These are phyloP conservation scores for Aphrophora alni DNA, from an alignment of 2,888 invertebrate genomes.

Conservation along the genomic window DNA sequence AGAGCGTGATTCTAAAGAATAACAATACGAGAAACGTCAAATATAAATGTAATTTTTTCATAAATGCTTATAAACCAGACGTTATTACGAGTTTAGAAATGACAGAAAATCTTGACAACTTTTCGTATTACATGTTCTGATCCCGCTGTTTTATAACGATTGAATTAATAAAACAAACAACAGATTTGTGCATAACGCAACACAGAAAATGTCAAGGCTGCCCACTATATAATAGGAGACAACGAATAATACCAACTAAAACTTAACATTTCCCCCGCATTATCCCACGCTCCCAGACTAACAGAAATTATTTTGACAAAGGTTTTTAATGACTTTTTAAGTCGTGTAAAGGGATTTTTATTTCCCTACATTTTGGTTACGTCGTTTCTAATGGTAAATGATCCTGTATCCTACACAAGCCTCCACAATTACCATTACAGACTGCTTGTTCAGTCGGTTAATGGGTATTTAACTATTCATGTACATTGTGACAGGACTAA, in stretches of 20 bases:
- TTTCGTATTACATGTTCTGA: no score
- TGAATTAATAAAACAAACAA: neutral
- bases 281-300: neutral
- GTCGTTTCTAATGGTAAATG: neutral
- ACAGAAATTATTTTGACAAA: neutral
- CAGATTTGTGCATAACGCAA: neutral
- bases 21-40: neutral
- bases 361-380: neutral
- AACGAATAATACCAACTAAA: neutral
- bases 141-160: neutral
- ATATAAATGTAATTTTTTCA: neutral
- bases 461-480: no score
- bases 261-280: neutral
- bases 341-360: neutral
- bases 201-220: neutral
- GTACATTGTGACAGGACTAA: no score
- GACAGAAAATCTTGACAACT: neutral
- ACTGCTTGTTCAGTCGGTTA: no score
- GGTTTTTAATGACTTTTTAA: neutral
- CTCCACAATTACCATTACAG: no score
- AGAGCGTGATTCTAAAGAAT: neutral
- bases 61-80: neutral
- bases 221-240: neutral
- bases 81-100: neutral
- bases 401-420: no score